phyloP scores from a whole-genome alignment of 2,797 vertebrate species.

The Silurus lanzhouensis region DNA sequence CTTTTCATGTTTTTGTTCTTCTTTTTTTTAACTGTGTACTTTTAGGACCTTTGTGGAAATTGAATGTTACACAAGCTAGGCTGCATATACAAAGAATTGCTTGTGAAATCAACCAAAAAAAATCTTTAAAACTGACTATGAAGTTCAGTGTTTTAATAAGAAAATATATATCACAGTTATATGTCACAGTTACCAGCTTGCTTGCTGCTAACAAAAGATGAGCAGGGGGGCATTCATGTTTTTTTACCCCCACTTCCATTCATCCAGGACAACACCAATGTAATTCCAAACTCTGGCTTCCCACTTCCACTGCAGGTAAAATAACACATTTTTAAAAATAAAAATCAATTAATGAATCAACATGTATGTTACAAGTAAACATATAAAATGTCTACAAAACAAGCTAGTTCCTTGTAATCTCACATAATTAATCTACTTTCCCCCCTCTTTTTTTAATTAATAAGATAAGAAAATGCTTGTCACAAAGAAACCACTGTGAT shows the following conservation, averaged over 20 bases:
- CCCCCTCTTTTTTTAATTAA: neutral
- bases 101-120: neutral
- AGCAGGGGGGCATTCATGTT: neutral
- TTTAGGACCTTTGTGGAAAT: too few species aligned
- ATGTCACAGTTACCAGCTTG: neutral
- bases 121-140: neutral
- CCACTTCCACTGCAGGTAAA: neutral
- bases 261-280: neutral
- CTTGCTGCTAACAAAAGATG: neutral
- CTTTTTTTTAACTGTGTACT: too few species aligned
- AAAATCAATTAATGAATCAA: neutral
- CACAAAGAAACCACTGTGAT: neutral
- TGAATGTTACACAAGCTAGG: neutral
- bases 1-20: too few species aligned
- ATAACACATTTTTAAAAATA: too few species aligned
- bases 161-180: neutral
- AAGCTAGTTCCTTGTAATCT: neutral
- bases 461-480: neutral
- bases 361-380: neutral
- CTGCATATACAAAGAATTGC: neutral
- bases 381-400: neutral
- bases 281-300: neutral
- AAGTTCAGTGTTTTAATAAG: neutral
- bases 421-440: neutral
- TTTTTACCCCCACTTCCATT: neutral